Base-by-base conservation (phyloP, 2,888 invertebrate genomes). In the Scotopteryx bipunctaria region DNA sequence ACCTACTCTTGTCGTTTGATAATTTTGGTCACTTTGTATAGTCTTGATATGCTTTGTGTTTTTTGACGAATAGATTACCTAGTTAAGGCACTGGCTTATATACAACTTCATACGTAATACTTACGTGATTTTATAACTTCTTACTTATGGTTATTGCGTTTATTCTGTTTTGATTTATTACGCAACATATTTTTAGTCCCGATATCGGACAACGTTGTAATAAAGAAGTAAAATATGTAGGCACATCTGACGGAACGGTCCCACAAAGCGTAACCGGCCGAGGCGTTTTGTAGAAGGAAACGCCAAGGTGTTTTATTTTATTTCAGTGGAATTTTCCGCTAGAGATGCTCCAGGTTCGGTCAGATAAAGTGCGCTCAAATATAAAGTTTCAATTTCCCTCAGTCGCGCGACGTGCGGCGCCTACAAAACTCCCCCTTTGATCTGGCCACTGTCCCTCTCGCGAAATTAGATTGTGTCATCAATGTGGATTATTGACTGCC, bases 311-410 rank as follows among this genome's bases (percentile, higher is more conserved):
- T 81, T 81, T 83, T 81, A 81, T 80, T 83, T 84, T 81, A 83
- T 82, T 82, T 77, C 74, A 65, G 71, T 68, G 76, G 73, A 77
- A 81, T 82, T 84, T 83, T 81, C 79, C 72, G 73, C 69, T 63
- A 70, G 76, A 76, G 68, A 71, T 71, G 71, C 69, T 73, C 67
- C 72, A 77, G 78, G 80, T 79, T 75, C 72, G 82, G 82, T 83
- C 81, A 85, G 79, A 85, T 83, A 80, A 81, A 85, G 81, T 83
- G 81, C 76, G 80, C 80, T 86, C 79, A 85, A 85, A 87, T 84
- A 87, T 86, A 87, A 86, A 87, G 86, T 86, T 88, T 87, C 86
- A 86, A 87, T 89, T 88, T 83, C 77, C 76, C 68, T 67, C 73
- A 66, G 73, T 70, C 73, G 70, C 56, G 65, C 70, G 69, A 80